Conservation (phyloP, 2,888 invertebrate species). For the Cremastinae sp. region DNA sequence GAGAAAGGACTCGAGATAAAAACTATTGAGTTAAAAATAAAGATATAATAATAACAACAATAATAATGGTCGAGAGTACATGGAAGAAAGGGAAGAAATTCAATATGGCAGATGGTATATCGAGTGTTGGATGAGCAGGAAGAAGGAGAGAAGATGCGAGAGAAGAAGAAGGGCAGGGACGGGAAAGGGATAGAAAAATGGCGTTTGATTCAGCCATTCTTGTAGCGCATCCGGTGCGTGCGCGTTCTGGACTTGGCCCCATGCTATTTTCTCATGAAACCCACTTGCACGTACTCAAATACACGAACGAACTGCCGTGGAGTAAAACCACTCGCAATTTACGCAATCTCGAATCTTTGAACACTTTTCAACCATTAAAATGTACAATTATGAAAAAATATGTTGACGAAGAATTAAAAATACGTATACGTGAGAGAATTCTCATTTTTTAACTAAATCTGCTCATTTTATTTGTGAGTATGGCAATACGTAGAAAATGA, state of each 20-base stretch:
- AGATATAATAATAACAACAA: conserved; percentile 6
- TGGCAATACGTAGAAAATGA: no score
- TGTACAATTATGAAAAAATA: no score
- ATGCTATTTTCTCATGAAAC: conserved; percentile 36
- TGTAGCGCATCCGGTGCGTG: conserved; percentile 60
- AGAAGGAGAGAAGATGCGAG: conserved; percentile 26
- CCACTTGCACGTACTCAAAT: neutral
- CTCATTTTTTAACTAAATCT: no score
- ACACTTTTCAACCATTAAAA: no score
- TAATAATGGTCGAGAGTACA: neutral
- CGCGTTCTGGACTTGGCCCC: conserved; percentile 52
- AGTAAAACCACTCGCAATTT: neutral
- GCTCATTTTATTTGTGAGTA: no score
- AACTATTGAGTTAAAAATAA: conserved; percentile 20
- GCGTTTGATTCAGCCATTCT: conserved; percentile 61
- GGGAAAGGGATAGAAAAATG: conserved; percentile 50
- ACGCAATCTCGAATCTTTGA: neutral
- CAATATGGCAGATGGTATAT: conserved; percentile 44
- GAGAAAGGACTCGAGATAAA: neutral
- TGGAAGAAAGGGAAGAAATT: conserved; percentile 38
- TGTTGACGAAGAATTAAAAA: no score
- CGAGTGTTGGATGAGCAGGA: conserved; percentile 45
- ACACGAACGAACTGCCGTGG: neutral
- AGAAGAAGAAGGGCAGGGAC: conserved; percentile 15
- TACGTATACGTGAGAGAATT: no score